Evolutionary conservation across 2,113 vertebrate species (phyloP).

Genomic region (Galeopterus variegatus): DNA sequence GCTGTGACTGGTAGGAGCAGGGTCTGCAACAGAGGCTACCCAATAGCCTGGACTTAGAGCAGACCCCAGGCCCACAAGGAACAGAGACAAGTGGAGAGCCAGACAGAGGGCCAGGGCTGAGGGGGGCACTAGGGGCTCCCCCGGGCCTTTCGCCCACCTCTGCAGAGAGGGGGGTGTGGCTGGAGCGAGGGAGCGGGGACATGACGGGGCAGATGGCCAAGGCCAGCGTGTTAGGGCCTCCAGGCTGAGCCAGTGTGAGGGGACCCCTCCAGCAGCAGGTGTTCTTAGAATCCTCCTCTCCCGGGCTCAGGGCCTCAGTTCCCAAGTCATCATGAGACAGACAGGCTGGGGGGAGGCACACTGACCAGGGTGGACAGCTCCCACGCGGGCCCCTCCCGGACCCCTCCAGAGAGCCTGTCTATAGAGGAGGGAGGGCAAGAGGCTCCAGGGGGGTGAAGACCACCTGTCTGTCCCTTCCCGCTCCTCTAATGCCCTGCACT

Average conservation of each 20-base stretch:
- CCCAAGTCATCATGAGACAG: not conserved
- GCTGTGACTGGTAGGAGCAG: not conserved
- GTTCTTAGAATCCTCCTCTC: not conserved
- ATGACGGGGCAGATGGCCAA: fast-evolving
- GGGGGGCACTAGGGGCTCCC: fast-evolving
- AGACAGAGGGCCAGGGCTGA: fast-evolving
- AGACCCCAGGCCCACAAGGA: not conserved
- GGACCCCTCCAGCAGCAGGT: fast-evolving
- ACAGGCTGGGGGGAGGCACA: fast-evolving
- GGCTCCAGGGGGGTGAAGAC: fast-evolving
- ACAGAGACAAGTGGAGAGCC: fast-evolving
- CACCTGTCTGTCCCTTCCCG: fast-evolving
- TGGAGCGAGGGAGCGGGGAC: fast-evolving
- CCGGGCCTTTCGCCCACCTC: fast-evolving
- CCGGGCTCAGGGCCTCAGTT: not conserved
- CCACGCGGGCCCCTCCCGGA: fast-evolving
- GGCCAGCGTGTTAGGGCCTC: not conserved
- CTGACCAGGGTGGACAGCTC: too few species aligned
- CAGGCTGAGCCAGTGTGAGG: fast-evolving
- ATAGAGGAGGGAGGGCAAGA: not conserved
- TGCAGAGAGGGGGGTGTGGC: too few species aligned
- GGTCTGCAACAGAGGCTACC: fast-evolving
- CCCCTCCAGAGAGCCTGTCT: not conserved
- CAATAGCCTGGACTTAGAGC: fast-evolving
- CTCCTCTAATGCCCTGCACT: not conserved